A percentile compares a stretch with the other conserved stretches of the same genome.
Evolutionary conservation across 2,888 invertebrate genomes (phyloP).

Genomic region (Muschampia plurimacula): DNA sequence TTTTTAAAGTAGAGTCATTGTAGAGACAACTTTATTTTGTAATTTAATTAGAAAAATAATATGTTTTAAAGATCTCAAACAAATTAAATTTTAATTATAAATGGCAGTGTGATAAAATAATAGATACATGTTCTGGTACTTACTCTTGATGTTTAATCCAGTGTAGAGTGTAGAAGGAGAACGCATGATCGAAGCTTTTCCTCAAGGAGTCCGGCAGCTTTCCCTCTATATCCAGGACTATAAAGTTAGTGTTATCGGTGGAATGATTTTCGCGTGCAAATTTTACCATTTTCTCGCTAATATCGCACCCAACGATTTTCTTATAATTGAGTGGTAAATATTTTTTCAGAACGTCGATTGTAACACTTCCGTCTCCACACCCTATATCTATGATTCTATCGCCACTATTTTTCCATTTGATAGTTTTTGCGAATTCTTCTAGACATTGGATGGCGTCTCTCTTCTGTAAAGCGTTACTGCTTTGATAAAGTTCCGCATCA

Average conservation of each 20-base stretch:
- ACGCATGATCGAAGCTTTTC: constrained; percentile 87
- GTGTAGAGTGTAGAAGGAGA: constrained; percentile 92
- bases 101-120: neutral
- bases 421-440: constrained; percentile 85
- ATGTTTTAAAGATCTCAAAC: neutral
- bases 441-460: constrained; percentile 85
- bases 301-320: constrained; percentile 87
- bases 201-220: constrained; percentile 76
- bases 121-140: constrained; percentile 52
- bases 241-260: constrained; percentile 75
- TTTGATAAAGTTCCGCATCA: constrained; percentile 89
- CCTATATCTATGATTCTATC: constrained; percentile 89
- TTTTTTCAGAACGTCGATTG: constrained; percentile 86
- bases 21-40: neutral
- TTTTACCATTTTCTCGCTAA: constrained; percentile 89
- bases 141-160: constrained; percentile 92
- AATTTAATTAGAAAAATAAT: neutral
- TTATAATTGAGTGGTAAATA: constrained; percentile 84
- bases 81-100: neutral
- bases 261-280: constrained; percentile 86
- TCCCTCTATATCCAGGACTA: constrained; percentile 85
- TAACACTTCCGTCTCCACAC: constrained; percentile 90
- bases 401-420: constrained; percentile 82
- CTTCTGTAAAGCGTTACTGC: constrained; percentile 88
- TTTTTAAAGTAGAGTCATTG: neutral